Evolutionary conservation across 2,113 vertebrate species (phyloP).

Genomic region (Irena cyanogastra): DNA sequence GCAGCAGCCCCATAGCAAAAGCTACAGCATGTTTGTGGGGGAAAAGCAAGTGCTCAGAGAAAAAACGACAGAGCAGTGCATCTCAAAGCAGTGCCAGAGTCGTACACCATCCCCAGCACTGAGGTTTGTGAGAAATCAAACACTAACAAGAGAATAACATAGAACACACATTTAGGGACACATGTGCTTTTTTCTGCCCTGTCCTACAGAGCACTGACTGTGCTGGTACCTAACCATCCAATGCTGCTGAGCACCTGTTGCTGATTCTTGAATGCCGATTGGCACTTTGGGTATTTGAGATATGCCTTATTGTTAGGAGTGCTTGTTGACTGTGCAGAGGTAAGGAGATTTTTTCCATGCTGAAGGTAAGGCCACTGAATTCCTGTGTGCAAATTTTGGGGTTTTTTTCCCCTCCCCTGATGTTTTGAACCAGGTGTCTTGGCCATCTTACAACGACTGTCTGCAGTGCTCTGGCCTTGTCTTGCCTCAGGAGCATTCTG

Average conservation of each 20-base stretch:
- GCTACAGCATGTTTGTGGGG: background rate
- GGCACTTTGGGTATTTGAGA: background rate
- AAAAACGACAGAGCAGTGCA: background rate
- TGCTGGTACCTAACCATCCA: accelerated
- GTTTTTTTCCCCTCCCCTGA: background rate
- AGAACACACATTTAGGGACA: background rate
- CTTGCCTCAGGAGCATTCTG: background rate
- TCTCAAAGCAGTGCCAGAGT: background rate
- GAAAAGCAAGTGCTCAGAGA: background rate
- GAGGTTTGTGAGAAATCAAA: background rate
- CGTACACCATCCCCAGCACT: background rate
- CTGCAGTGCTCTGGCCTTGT: background rate
- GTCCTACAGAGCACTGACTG: background rate
- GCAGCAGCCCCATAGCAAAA: background rate
- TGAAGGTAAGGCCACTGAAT: background rate
- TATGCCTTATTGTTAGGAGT: background rate
- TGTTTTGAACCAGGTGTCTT: background rate
- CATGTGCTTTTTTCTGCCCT: background rate
- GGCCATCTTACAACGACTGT: background rate
- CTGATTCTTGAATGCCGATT: background rate
- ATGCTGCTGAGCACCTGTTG: background rate
- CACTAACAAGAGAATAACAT: background rate
- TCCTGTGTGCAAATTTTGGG: background rate
- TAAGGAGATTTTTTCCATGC: background rate
- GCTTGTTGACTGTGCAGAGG: background rate